Evolutionary conservation across 37 sponge, comb jelly and placozoan genomes (phyloP).

Genomic region (Agelas oroides): DNA sequence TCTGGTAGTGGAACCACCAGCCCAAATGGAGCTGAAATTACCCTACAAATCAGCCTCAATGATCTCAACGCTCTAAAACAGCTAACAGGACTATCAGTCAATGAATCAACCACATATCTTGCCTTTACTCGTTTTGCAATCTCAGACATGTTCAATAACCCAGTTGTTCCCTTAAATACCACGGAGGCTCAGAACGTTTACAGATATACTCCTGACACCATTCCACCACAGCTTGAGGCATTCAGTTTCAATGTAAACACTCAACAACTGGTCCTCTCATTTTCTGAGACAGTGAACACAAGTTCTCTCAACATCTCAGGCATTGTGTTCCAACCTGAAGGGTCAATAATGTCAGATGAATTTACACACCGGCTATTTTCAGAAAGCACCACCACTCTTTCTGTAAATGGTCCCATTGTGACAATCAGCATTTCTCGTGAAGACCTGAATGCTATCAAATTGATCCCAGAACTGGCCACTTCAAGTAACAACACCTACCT

Average conservation of each 20-base stretch:
- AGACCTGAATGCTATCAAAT: slow-evolving; percentile 86
- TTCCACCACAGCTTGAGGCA: slow-evolving; percentile 50
- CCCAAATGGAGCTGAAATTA: slow-evolving; percentile 37
- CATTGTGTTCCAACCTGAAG: slow-evolving; percentile 46
- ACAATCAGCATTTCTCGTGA: slow-evolving; percentile 59
- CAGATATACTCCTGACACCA: slow-evolving; percentile 55
- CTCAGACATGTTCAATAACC: slow-evolving; percentile 83
- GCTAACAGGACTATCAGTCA: slow-evolving; percentile 56
- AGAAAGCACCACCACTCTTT: slow-evolving; percentile 38
- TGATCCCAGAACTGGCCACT: slow-evolving; percentile 72
- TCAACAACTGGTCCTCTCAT: slow-evolving; percentile 56
- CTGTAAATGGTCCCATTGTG: slow-evolving; percentile 57
- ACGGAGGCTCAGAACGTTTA: slow-evolving; percentile 27
- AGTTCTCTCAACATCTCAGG: slow-evolving; percentile 82
- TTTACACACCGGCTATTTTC: slow-evolving; percentile 55
- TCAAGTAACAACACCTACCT: slow-evolving; percentile 69
- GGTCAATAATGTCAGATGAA: not conserved
- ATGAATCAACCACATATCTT: slow-evolving; percentile 60
- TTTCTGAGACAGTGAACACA: slow-evolving; percentile 90
- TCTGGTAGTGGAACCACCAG: slow-evolving; percentile 35
- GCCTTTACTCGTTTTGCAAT: slow-evolving; percentile 63
- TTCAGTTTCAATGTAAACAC: slow-evolving; percentile 65
- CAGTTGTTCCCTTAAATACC: slow-evolving; percentile 30
- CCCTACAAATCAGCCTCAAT: slow-evolving; percentile 43
- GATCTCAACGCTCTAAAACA: slow-evolving; percentile 89